Conservation (phyloP, 1,140 invertebrate genomes). For the Tetraneura akinire region DNA sequence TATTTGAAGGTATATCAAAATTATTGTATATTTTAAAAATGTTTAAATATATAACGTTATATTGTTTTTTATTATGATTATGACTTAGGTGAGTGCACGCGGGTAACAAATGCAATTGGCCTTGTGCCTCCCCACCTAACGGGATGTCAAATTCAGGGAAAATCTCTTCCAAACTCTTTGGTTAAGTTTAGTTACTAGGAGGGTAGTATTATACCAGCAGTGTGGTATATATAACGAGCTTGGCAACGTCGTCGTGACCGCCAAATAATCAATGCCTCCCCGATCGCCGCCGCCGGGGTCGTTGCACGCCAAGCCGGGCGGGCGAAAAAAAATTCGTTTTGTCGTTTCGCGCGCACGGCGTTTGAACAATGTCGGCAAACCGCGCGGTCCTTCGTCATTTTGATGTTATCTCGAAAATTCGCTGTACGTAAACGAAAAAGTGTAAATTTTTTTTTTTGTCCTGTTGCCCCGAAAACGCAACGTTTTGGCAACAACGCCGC, state of each 20-base stretch:
- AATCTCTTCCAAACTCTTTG: not conserved
- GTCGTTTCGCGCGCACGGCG: not conserved
- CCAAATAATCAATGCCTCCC: conserved; percentile 27
- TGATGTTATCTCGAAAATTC: not conserved
- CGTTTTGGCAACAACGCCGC: conserved; percentile 19
- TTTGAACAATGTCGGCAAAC: not conserved
- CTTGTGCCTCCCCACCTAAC: too few relatives aligned
- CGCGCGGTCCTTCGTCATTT: not conserved
- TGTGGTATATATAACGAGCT: too few relatives aligned
- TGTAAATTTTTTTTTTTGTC: not conserved
- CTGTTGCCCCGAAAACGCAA: too few relatives aligned
- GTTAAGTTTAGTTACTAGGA: too few relatives aligned
- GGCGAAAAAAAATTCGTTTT: not conserved
- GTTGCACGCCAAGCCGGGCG: not conserved
- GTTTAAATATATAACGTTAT: too few relatives aligned
- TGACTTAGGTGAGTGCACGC: too few relatives aligned
- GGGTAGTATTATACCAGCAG: not conserved
- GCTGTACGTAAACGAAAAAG: not conserved
- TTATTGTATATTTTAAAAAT: too few relatives aligned
- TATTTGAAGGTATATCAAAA: too few relatives aligned
- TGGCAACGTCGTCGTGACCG: conserved; percentile 22
- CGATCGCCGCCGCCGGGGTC: not conserved
- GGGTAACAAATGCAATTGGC: too few relatives aligned
- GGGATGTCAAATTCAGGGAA: too few relatives aligned
- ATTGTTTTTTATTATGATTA: too few relatives aligned